Percentiles rank a stretch among this genome's conserved stretches.
phyloP scores from a whole-genome alignment of 2,113 vertebrate genomes.

The Bolborhynchus lineola region DNA sequence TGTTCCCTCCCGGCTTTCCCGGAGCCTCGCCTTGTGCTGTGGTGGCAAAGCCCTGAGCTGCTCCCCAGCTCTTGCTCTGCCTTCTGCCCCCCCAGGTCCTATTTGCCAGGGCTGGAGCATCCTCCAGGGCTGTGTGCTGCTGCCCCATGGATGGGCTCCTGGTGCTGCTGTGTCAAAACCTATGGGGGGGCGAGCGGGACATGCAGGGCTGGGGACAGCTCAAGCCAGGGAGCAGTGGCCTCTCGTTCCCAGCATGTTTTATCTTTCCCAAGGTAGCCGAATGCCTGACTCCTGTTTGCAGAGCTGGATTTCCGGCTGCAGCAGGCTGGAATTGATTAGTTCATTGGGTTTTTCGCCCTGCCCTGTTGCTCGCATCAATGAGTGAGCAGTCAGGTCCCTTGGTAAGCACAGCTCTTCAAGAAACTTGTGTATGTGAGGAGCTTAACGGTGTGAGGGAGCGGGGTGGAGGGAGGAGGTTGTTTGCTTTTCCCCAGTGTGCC shows the following conservation, averaged over 20 bases:
- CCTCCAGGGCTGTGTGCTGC: background rate
- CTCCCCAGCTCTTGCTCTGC: background rate
- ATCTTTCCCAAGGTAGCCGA: background rate
- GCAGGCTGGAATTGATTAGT: background rate
- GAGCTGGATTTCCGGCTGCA: background rate
- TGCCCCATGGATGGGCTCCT: background rate
- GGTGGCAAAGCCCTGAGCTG: background rate
- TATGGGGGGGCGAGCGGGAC: background rate
- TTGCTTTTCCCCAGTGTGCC: background rate
- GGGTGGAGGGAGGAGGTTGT: background rate
- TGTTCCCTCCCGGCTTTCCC: background rate
- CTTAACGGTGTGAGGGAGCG: background rate
- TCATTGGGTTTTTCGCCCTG: background rate
- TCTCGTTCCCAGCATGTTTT: rapidly evolving
- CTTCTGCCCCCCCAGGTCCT: rapidly evolving
- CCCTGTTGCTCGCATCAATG: background rate
- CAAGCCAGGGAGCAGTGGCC: rapidly evolving
- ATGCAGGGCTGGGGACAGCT: background rate
- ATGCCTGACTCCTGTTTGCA: background rate
- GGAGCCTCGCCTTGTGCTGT: background rate
- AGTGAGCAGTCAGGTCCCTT: rapidly evolving
- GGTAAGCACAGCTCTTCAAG: background rate
- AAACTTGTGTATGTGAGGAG: background rate
- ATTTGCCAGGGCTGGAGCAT: background rate
- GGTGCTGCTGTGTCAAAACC: background rate